Evolutionary conservation across 2,113 vertebrate species (phyloP).

Genomic region (Dipodomys merriami): DNA sequence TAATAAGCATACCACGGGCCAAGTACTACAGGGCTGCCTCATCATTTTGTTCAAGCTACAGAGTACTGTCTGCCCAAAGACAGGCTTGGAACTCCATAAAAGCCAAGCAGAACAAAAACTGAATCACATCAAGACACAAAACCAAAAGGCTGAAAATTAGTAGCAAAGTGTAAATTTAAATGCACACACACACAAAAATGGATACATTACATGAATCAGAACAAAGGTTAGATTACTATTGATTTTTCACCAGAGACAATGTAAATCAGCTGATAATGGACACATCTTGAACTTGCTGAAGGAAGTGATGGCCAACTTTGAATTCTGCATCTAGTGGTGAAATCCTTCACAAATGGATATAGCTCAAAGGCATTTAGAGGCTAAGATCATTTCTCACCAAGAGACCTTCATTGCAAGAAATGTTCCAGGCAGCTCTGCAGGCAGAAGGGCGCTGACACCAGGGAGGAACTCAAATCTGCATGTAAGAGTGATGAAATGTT

Average conservation of each 20-base stretch:
- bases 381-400: neutral
- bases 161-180: neutral
- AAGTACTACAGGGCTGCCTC: no score
- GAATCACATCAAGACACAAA: neutral
- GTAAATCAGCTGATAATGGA: neutral
- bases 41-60: no score
- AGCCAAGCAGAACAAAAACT: neutral
- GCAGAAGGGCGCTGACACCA: neutral
- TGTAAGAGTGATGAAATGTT: neutral
- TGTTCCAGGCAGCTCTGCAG: neutral
- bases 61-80: neutral
- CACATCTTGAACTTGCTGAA: neutral
- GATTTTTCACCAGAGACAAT: neutral
- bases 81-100: neutral
- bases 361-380: slow-evolving; percentile 4
- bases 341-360: neutral
- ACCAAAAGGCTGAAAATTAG: neutral
- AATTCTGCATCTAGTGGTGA: neutral
- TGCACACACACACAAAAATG: neutral
- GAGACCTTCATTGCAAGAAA: neutral
- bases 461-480: neutral
- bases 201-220: neutral
- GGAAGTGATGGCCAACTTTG: neutral
- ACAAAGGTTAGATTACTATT: neutral
- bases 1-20: neutral